phyloP scores from a whole-genome alignment of 2,797 vertebrate genomes.

The Knipowitschia caucasica region DNA sequence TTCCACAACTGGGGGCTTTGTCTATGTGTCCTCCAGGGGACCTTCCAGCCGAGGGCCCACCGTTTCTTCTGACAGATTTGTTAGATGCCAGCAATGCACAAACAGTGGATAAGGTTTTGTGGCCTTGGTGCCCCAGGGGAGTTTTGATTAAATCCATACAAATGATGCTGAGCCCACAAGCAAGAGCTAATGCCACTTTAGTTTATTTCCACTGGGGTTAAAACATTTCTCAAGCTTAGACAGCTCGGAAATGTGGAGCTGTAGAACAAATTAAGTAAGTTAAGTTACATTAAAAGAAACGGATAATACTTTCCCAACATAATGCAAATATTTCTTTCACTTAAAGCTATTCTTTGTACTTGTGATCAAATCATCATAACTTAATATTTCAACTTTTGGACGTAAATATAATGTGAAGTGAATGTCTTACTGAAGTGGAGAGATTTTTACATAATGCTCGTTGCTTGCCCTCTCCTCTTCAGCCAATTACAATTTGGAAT shows the following conservation, averaged over 20 bases:
- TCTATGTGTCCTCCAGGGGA: constrained; percentile 26
- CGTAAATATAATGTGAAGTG: no score
- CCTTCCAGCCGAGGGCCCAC: constrained; percentile 10
- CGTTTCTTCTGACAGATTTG: constrained; percentile 28
- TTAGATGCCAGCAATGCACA: constrained; percentile 14
- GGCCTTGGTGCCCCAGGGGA: background rate
- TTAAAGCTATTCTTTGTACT: no score
- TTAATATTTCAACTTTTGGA: no score
- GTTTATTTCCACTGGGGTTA: constrained; percentile 7
- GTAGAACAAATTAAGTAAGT: no score
- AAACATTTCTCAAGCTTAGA: constrained; percentile 1
- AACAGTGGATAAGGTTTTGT: constrained; percentile 8
- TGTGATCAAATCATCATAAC: no score
- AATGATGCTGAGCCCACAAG: constrained; percentile 1
- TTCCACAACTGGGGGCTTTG: constrained; percentile 30
- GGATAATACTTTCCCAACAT: no score
- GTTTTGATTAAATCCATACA: constrained; percentile 2
- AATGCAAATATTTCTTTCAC: no score
- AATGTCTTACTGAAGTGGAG: no score
- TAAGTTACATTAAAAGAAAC: no score
- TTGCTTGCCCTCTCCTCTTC: no score
- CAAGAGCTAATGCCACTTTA: background rate
- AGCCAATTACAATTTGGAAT: no score
- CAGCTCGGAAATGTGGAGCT: background rate
- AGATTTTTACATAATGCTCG: no score